Base-by-base conservation (phyloP, 2,888 invertebrate species). In the Furcula furcula region DNA sequence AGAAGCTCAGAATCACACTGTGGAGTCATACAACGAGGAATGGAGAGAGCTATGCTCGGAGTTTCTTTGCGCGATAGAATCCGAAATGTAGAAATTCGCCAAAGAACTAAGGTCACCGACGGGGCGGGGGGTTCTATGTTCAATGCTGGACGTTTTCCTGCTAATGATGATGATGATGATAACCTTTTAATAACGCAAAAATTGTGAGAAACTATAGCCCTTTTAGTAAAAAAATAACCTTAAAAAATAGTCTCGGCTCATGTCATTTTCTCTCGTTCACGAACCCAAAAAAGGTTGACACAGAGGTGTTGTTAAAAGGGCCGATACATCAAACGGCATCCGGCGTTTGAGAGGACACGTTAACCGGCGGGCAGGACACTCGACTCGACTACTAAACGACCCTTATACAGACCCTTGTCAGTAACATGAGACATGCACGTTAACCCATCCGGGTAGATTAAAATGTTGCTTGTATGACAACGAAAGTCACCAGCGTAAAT, bases 301-400 rank as follows among this genome's bases (percentile, higher is more conserved):
- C 31, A n/a, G 9, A 31, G 25, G 35, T 28, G 28, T 18, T 12
- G 16, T 23, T 13, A 40, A 33, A 27, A 15, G 23, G 29, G 30
- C 29, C 61, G 58, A 66, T 65, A 60, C 57, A 65, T 65, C 63
- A 66, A 38, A 40, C 35, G 34, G 45, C 57, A 46, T 65, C 64
- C 63, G 60, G 57, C 52, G 53, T 45, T 48, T 48, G 52, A 53
- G 51, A 55, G 58, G 52, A 49, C 52, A 54, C 55, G 53, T 55
- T n/a, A n/a, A n/a, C n/a, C 35, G 54, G 48, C 49, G 40, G 39
- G 47, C 30, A 22, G 23, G 32, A 41, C 7, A 14, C 27, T 25
- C 37, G 29, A 31, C 26, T 36, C 30, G 37, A 26, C 26, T 26
- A 26, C 37, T 35, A 40, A 28, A 31, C 40, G 15, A 10, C 29